Evolutionary conservation across 1,140 invertebrate genomes (phyloP).

Genomic region (Fragariocoptes setiger): DNA sequence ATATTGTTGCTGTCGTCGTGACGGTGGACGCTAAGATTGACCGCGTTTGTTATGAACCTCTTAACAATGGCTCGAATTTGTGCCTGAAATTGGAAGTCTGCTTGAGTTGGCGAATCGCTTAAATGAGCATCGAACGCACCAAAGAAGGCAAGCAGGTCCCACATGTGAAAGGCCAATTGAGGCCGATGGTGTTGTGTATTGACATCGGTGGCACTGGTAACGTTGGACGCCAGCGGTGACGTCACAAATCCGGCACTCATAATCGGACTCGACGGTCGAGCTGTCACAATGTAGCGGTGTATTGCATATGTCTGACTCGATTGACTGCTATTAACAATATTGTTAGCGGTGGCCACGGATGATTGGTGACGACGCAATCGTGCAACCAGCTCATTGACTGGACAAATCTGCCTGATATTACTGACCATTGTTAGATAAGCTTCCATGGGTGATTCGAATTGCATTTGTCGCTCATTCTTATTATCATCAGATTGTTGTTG

Average conservation of each 20-base stretch:
- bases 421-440: conserved; percentile 11
- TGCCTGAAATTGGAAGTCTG: background rate
- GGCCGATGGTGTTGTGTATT: background rate
- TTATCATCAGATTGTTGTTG: too few species aligned
- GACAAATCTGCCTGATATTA: conserved; percentile 11
- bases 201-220: background rate
- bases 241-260: too few species aligned
- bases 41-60: background rate
- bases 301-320: background rate
- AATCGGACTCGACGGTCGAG: background rate
- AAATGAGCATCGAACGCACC: background rate
- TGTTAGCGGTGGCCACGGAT: background rate
- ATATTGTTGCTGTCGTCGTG: background rate
- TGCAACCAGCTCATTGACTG: conserved; percentile 7
- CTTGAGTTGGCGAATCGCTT: background rate
- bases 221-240: background rate
- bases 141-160: background rate
- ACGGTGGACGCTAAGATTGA: background rate
- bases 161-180: background rate
- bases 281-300: background rate
- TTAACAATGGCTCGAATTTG: background rate
- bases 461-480: background rate
- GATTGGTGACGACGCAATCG: background rate
- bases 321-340: background rate
- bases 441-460: conserved; percentile 3